Percentiles rank a stretch among this genome's conserved stretches.
These are phyloP conservation scores for Eulacestoma nigropectus DNA, from an alignment of 2,113 vertebrate species.

Conservation along the genomic window DNA sequence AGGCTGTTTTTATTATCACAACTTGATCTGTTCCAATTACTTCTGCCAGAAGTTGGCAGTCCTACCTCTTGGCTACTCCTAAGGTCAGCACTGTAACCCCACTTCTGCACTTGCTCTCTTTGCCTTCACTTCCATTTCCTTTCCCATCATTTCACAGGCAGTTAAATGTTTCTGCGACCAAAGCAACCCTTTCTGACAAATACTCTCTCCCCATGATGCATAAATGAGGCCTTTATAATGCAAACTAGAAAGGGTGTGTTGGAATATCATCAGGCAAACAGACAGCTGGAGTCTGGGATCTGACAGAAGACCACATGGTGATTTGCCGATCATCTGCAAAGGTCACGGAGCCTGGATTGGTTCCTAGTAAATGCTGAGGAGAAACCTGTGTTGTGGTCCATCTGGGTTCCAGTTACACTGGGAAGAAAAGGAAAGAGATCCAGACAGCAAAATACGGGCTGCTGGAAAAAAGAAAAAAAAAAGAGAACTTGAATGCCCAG, in stretches of 20 bases:
- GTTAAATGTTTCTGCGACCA: not conserved
- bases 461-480: not conserved
- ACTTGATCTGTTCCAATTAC: not conserved
- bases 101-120: not conserved
- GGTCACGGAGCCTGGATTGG: not conserved
- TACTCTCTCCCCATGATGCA: not conserved
- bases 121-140: not conserved
- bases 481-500: not conserved
- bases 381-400: not conserved
- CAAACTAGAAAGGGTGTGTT: not conserved
- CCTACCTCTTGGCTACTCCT: not conserved
- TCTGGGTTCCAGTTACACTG: not conserved
- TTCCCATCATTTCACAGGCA: not conserved
- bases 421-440: not conserved
- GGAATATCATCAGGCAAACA: not conserved
- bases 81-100: not conserved
- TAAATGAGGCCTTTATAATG: not conserved
- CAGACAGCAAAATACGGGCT: not conserved
- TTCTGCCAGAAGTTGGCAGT: not conserved
- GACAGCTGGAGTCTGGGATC: not conserved
- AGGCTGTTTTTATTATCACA: not conserved
- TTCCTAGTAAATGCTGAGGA: not conserved
- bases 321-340: not conserved
- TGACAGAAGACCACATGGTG: constrained; percentile 9
- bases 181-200: not conserved